Conservation (phyloP, 2,797 vertebrate genomes). For the Erethizon dorsatum region DNA sequence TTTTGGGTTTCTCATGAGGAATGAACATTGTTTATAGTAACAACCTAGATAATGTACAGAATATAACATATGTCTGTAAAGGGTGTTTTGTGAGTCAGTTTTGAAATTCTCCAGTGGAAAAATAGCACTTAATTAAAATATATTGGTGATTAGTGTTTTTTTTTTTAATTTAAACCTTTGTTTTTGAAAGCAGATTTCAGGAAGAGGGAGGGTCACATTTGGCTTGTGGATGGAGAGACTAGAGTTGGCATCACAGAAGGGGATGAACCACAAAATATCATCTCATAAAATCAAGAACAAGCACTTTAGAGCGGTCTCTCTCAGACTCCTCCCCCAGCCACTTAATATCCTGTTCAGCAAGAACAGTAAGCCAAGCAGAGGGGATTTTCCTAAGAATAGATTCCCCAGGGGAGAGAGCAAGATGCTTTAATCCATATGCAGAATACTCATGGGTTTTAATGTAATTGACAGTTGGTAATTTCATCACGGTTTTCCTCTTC, state of each 20-base stretch:
- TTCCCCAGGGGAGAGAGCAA: neutral
- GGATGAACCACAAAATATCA: accelerated
- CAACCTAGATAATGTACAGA: neutral
- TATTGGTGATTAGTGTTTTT: neutral
- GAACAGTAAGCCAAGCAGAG: neutral
- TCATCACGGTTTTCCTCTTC: constrained; percentile 38
- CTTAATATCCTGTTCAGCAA: neutral
- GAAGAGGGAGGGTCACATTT: neutral
- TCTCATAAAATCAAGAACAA: too few relatives aligned
- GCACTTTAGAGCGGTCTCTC: accelerated
- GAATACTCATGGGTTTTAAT: constrained; percentile 54
- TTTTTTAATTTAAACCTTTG: constrained; percentile 15
- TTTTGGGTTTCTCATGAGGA: neutral
- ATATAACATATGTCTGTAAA: neutral
- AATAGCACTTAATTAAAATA: neutral
- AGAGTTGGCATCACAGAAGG: neutral
- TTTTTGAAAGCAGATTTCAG: neutral
- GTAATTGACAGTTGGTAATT: constrained; percentile 38
- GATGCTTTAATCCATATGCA: constrained; percentile 21
- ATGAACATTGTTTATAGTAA: neutral
- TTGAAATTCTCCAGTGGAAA: neutral
- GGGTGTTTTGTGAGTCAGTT: neutral
- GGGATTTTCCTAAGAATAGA: neutral
- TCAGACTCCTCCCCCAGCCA: neutral
- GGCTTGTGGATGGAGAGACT: neutral